Evolutionary conservation across 2,888 invertebrate species (phyloP), one percentile per base, ranked within the genome.

Genomic region (Furcula furcula): DNA sequence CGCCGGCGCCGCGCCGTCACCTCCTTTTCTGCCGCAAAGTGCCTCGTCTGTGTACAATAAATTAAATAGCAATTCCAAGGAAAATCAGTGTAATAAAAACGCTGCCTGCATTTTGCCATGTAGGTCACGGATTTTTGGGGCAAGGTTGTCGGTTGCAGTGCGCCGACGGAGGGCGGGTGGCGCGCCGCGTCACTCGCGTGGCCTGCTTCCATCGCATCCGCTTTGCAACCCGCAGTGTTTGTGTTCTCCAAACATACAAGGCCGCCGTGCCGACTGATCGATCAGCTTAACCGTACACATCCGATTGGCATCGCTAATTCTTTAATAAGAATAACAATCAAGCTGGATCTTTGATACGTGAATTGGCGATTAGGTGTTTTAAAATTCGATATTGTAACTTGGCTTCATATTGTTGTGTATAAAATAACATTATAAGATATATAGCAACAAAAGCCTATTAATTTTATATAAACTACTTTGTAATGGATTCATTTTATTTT

Each of bases 41-140:
- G n/a, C n/a, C n/a, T n/a, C n/a, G n/a, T n/a, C n/a, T n/a, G n/a
- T n/a, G n/a, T n/a, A n/a, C 44, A 50, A 50, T 36, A 37, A 67
- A 61, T 60, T 56, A 60, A 74, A 69, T 63, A 43, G 54, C 46
- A 49, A 29, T 51, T 50, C 29, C 54, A 59, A 59, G 58, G 57
- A 66, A 56, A 67, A 66, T 55, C 57, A 48, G 47, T 44, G 64
- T 54, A 57, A 60, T 80, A 82, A 84, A 81, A 82, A 77, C 74
- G 67, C 50, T 76, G 65, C 61, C 67, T 83, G 78, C 80, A 81
- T 82, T 85, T 82, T 79, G 76, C 69, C 69, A 87, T 84, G 84
- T 87, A 71, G 86, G 87, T 86, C 86, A 83, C 63, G 75, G 77
- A 78, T 71, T 86, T 83, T 84, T 74, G 79, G 85, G 73, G 78